phyloP scores from a whole-genome alignment of 2,888 invertebrate genomes.

The Drosophila multiciliata region DNA sequence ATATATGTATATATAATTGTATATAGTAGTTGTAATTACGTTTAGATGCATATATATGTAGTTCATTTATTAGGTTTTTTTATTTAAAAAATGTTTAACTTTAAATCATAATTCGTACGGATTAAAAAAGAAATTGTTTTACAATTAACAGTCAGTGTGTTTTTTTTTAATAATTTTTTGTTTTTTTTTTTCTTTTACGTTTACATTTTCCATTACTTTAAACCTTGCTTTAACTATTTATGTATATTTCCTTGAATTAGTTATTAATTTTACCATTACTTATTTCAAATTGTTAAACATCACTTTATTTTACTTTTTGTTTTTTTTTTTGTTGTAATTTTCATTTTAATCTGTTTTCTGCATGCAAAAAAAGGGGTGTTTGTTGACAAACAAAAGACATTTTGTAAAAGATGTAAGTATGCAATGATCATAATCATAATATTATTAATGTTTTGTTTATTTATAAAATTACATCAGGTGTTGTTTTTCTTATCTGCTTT shows the following conservation, averaged over 20 bases:
- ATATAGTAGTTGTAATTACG: constrained; percentile 73
- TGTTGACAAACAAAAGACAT: constrained; percentile 45
- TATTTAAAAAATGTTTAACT: constrained; percentile 70
- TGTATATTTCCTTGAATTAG: constrained; percentile 68
- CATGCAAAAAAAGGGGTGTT: constrained; percentile 38
- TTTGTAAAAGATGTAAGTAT: constrained; percentile 46
- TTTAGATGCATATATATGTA: constrained; percentile 78
- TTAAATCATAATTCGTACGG: constrained; percentile 68
- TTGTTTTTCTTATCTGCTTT: constrained; percentile 60
- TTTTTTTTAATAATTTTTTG: constrained; percentile 70
- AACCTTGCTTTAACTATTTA: constrained; percentile 68
- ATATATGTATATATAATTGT: constrained; percentile 71
- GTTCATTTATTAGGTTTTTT: constrained; percentile 68
- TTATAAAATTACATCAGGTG: constrained; percentile 80
- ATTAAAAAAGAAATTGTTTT: constrained; percentile 83
- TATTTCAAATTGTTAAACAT: constrained; percentile 65
- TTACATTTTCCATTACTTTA: constrained; percentile 72
- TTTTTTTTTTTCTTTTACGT: constrained; percentile 56
- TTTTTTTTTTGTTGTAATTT: constrained; percentile 35
- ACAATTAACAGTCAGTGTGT: constrained; percentile 85
- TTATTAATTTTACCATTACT: constrained; percentile 70
- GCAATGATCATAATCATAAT: constrained; percentile 55
- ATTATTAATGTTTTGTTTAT: constrained; percentile 49
- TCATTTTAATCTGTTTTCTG: constrained; percentile 49
- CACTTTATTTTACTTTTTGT: constrained; percentile 48